These are phyloP conservation scores for Mormyrus hasselquistii DNA, from an alignment of 2,797 vertebrate species.

Conservation along the genomic window DNA sequence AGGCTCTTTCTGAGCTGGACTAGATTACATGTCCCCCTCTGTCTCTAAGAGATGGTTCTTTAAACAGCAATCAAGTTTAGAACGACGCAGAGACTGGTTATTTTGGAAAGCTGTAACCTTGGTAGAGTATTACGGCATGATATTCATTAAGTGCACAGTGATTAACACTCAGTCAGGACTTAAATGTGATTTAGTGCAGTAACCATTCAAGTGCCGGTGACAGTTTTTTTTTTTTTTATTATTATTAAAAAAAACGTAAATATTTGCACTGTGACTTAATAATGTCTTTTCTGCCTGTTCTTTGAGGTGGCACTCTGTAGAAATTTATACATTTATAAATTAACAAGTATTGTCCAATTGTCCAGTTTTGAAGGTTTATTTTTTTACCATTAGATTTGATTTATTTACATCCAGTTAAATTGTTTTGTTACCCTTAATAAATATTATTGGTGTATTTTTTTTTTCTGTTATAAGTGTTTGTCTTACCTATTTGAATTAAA, in stretches of 20 bases:
- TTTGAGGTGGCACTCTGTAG: not conserved
- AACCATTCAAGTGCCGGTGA: not conserved
- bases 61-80: not conserved
- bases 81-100: not conserved
- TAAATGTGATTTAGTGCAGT: not conserved
- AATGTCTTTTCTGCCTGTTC: not conserved
- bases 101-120: not conserved
- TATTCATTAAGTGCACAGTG: not conserved
- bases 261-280: not conserved
- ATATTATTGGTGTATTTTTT: constrained; percentile 9
- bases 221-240: not conserved
- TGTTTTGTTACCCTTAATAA: constrained; percentile 6
- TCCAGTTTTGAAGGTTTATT: constrained; percentile 16
- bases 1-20: not conserved
- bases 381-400: not conserved
- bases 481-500: not conserved
- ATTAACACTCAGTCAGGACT: not conserved
- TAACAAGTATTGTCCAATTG: not conserved
- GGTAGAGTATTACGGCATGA: not conserved
- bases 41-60: not conserved
- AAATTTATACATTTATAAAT: constrained; percentile 5
- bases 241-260: not conserved
- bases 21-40: not conserved
- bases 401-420: constrained; percentile 2
- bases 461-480: not conserved